Conservation (phyloP, 2,113 vertebrate genomes). For the Phyllopteryx taeniolatus region DNA sequence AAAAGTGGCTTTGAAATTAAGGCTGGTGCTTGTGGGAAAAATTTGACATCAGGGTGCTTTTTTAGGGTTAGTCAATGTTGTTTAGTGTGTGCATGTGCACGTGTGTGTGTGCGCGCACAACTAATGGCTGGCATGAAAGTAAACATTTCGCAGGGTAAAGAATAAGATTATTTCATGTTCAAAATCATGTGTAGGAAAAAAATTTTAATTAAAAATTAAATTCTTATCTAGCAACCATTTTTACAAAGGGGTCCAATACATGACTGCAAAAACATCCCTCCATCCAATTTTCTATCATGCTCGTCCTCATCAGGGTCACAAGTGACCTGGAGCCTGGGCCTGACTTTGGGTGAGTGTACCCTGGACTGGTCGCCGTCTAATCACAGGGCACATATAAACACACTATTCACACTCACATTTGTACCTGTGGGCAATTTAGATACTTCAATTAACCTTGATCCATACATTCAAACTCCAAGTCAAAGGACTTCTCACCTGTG, state of each 20-base stretch:
- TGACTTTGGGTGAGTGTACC: background rate
- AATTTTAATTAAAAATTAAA: too few relatives aligned
- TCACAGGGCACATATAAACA: background rate
- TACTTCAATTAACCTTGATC: background rate
- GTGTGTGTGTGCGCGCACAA: background rate
- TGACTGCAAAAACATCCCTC: background rate
- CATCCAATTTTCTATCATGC: background rate
- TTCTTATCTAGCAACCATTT: too few relatives aligned
- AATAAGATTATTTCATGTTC: background rate
- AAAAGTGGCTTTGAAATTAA: conserved; percentile 10
- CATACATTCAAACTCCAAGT: background rate
- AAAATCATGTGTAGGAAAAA: too few relatives aligned
- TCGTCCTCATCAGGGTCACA: background rate
- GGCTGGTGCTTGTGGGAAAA: conserved; percentile 19
- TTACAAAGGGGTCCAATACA: background rate
- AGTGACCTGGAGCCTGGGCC: background rate
- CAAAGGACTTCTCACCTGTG: background rate
- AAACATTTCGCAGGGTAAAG: too few relatives aligned
- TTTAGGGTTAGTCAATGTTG: background rate
- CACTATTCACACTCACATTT: background rate
- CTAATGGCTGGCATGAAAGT: too few relatives aligned
- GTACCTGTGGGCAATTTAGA: too few relatives aligned
- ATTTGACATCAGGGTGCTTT: conserved; percentile 15
- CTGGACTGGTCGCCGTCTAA: background rate
- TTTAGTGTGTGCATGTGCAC: background rate